Evolutionary conservation across 2,797 vertebrate genomes (phyloP), one percentile per base, ranked within the genome.

Genomic region (Amniataba percoides): DNA sequence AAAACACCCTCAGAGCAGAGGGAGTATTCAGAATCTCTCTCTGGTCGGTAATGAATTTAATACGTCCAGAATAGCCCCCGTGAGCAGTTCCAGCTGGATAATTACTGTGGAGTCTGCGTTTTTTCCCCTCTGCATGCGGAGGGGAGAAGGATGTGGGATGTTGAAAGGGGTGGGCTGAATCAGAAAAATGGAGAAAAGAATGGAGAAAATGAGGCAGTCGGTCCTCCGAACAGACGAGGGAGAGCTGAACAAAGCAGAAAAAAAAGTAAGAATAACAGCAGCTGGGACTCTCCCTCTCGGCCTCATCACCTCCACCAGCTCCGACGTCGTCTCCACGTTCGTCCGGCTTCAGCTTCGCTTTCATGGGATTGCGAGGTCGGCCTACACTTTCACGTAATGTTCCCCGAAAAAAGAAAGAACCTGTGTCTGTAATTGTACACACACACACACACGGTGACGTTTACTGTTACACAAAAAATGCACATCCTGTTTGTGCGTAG

Each of bases 81-180:
- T 83, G 79, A 92, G 80, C 87, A 81, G 71, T 81, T 92, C 88
- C 85, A 92, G 86, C 85, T 87, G 83, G 71, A 80, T 82, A 90
- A 84, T 86, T 92, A 89, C 71, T 82, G 82, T 78, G 73, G 72
- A 84, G 84, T 89, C 81, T 78, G 82, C 60, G 27, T 86, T 91
- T 90, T 87, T 86, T 40, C 87, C 85, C 64, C 78, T 88, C 80
- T 43, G 51, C 79, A 80, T 74, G 81, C 82, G 80, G 84, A 85
- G 77, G 31, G 83, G 74, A 74, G 74, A 60, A 85, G 90, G 88
- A 90, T 90, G 91, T 91, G 88, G 89, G 85, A 89, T 90, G 80
- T 77, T 82, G 62, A 82, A 81, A 83, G 81, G 52, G 77, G 82
- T 58, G 78, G 74, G 76, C 70, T 70, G 82, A 78, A 90, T 78